phyloP scores from a whole-genome alignment of 2,888 invertebrate genomes.

The Hirtodrosophila alboralis region DNA sequence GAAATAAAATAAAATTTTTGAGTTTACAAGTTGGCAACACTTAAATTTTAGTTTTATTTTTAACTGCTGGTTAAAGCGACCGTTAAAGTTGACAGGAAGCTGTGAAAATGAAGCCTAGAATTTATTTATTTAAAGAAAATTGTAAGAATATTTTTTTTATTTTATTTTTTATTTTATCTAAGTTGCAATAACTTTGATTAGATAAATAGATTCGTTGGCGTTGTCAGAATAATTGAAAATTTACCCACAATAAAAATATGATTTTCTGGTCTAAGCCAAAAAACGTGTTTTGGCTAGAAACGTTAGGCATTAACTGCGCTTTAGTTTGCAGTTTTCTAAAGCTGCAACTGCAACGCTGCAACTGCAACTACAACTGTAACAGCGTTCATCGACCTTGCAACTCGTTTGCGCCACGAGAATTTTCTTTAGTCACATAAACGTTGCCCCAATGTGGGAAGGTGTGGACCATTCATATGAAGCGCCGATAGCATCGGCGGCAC shows the following conservation, averaged over 20 bases:
- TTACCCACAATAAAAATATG: constrained; percentile 45
- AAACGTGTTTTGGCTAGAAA: constrained; percentile 54
- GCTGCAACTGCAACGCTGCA: constrained; percentile 25
- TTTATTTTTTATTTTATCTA: too few relatives aligned
- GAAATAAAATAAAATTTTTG: too few relatives aligned
- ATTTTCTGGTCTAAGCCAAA: constrained; percentile 21
- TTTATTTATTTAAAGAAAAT: too few relatives aligned
- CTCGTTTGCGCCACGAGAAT: constrained; percentile 74
- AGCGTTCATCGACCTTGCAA: constrained; percentile 84
- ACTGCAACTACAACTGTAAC: constrained; percentile 35
- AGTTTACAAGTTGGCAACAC: too few relatives aligned
- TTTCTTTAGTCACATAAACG: constrained; percentile 32
- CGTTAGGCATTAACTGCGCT: constrained; percentile 38
- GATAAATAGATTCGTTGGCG: constrained; percentile 5
- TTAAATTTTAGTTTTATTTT: too few relatives aligned
- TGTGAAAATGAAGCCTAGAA: too few relatives aligned
- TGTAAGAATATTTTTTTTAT: too few relatives aligned
- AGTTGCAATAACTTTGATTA: neutral
- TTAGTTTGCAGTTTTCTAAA: constrained; percentile 26
- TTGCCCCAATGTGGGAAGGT: constrained; percentile 44
- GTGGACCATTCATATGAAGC: constrained; percentile 35
- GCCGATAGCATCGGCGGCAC: constrained; percentile 58
- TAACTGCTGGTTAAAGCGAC: too few relatives aligned
- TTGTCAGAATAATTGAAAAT: constrained; percentile 34
- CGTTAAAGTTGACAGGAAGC: too few relatives aligned